Conservation (phyloP, 2,888 invertebrate species). For the Tyria jacobaeae region DNA sequence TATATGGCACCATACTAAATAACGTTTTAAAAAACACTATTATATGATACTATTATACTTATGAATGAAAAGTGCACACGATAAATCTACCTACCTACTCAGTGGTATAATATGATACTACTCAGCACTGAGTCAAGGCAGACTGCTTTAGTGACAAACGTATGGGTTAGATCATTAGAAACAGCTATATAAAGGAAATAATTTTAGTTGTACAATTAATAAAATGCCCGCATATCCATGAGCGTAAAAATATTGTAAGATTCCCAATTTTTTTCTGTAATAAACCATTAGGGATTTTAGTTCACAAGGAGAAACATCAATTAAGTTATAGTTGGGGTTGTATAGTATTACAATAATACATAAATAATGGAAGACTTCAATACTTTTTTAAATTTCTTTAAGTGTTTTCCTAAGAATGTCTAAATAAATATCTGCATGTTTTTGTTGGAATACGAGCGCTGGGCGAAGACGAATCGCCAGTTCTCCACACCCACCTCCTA, state of each 20-base stretch:
- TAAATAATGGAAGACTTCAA: background rate
- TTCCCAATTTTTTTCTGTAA: background rate
- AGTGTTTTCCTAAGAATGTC: slow-evolving; percentile 91
- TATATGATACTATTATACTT: too few species aligned
- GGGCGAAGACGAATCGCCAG: slow-evolving; percentile 94
- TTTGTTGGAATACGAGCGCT: slow-evolving; percentile 93
- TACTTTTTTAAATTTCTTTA: slow-evolving; percentile 65
- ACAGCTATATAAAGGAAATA: background rate
- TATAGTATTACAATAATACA: background rate
- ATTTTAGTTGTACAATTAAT: background rate
- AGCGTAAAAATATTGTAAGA: background rate
- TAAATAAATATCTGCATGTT: slow-evolving; percentile 96
- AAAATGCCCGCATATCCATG: background rate
- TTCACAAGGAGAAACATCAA: background rate
- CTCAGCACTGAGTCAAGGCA: too few species aligned
- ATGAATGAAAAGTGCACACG: too few species aligned
- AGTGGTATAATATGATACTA: too few species aligned
- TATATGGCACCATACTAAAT: background rate
- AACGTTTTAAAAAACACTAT: too few species aligned
- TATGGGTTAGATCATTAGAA: background rate
- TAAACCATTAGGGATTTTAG: background rate
- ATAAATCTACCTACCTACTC: too few species aligned
- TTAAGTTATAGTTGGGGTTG: background rate
- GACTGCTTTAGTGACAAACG: too few species aligned
- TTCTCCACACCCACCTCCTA: slow-evolving; percentile 95